Percentiles rank a stretch among this genome's conserved stretches.
Evolutionary conservation across 1,140 invertebrate species (phyloP).

Genomic region (Drosophila eugracilis): DNA sequence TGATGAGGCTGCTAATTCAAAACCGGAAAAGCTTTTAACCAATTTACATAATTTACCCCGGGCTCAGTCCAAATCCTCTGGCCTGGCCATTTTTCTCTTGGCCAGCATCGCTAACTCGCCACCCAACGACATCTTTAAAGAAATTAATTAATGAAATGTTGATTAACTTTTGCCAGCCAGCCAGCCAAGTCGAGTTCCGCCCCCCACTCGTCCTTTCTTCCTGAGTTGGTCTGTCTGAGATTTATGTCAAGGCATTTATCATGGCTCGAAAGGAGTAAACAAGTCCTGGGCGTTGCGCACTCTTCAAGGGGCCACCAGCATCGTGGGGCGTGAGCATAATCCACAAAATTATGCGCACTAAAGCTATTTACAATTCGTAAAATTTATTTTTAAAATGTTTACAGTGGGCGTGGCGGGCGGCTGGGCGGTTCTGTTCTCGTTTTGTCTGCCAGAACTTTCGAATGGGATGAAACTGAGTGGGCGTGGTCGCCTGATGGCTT

Average conservation of each 20-base stretch:
- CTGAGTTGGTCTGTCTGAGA: conserved; percentile 59
- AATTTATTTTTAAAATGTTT: conserved; percentile 68
- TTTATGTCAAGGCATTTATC: conserved; percentile 81
- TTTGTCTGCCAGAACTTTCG: conserved; percentile 19
- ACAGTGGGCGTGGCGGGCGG: conserved; percentile 17
- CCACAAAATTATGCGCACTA: conserved; percentile 80
- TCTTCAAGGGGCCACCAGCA: conserved; percentile 30
- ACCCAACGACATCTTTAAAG: conserved; percentile 77
- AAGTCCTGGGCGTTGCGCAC: conserved; percentile 64
- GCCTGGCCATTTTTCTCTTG: conserved; percentile 67
- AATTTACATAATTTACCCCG: conserved; percentile 80
- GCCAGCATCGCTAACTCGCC: conserved; percentile 17
- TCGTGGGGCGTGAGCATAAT: conserved; percentile 71
- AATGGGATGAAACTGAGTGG: conserved; percentile 17
- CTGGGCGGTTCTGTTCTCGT: conserved; percentile 4
- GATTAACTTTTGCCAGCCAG: conserved; percentile 83
- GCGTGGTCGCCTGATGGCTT: conserved; percentile 47
- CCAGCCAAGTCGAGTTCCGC: conserved; percentile 38
- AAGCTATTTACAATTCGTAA: conserved; percentile 80
- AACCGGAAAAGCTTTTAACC: conserved; percentile 83
- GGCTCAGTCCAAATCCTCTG: conserved; percentile 53
- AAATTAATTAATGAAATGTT: conserved; percentile 84
- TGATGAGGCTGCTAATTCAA: conserved; percentile 82
- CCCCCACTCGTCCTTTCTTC: not conserved
- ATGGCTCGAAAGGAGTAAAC: conserved; percentile 76